These are phyloP conservation scores for Numida meleagris DNA, from an alignment of 2,113 vertebrate species.

Conservation along the genomic window DNA sequence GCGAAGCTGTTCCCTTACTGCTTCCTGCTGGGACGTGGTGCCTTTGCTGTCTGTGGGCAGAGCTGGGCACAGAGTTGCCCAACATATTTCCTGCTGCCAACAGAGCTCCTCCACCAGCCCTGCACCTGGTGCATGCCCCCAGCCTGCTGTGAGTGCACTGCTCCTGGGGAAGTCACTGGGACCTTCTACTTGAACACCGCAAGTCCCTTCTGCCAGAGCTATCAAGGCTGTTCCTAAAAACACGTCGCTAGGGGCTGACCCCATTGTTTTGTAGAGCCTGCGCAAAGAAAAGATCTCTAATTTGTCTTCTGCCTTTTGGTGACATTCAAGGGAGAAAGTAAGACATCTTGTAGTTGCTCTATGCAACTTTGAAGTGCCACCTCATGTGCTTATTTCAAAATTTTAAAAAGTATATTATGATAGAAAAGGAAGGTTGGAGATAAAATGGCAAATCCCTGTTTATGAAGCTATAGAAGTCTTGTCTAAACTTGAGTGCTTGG, in stretches of 20 bases:
- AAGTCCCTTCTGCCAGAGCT: neutral
- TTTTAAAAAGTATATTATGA: neutral
- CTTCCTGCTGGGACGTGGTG: neutral
- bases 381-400: neutral
- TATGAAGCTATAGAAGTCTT: neutral
- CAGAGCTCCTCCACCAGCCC: neutral
- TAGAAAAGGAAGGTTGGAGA: neutral
- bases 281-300: neutral
- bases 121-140: too few species aligned
- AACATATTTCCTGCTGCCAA: neutral
- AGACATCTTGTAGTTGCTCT: neutral
- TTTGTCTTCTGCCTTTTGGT: neutral
- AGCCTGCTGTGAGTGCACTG: neutral
- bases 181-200: neutral
- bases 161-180: neutral
- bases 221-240: neutral
- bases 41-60: neutral
- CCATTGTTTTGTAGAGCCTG: neutral
- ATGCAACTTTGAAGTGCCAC: neutral
- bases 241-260: too few species aligned
- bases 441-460: neutral
- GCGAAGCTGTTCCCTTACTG: neutral
- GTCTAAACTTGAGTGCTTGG: neutral
- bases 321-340: neutral
- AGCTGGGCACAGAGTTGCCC: conserved; percentile 14